Base-by-base conservation (phyloP, 2,797 vertebrate genomes). In the Gobio occitaniae region DNA sequence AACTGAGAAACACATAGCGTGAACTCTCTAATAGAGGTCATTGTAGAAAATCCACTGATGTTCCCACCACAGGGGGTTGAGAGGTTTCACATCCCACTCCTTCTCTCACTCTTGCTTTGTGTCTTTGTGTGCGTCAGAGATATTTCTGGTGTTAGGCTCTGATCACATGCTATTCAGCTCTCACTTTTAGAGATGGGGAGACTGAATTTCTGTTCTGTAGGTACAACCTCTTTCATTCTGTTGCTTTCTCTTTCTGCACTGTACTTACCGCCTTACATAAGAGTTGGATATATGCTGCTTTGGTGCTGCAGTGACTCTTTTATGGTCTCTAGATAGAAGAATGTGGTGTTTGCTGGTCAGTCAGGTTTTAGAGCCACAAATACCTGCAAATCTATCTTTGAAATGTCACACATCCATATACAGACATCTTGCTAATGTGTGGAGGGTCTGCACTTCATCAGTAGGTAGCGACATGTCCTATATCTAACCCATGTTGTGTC, bases 401-500 rank as follows among this genome's bases (percentile, higher is more conserved):
- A 83, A 70, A 52, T 77, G 75, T 76, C 17, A 71, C 25, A n/a
- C 13, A 75, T 11, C 16, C 50, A 79, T 44, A 29, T 21, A 13
- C n/a, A 29, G 8, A 48, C 78, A 69, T 47, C 17, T 56, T 12
- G 16, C 12, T 38, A 44, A 16, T 83, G 36, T 29, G 75, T 74
- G 16, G 29, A 52, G 48, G 29, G 41, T 9, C 32, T 59, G 3
- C 7, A 65, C 29, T 75, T 69, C 74, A 69, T 32, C 16, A 36
- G 5, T 38, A 54, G 12, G 19, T 36, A 81, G n/a, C n/a, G 13
- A 48, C 44, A 47, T 32, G 54, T 80, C 32, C 10, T 48, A 47
- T 66, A 56, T 92, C 75, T 93, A 90, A 91, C 78, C 10, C 41
- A 69, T 77, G 38, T 41, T 81, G 66, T 82, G 59, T 90, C 59